Percentiles rank a stretch among this genome's conserved stretches.
Conservation (phyloP, 2,797 vertebrate genomes). For the Rhabdophis nuchalis region DNA sequence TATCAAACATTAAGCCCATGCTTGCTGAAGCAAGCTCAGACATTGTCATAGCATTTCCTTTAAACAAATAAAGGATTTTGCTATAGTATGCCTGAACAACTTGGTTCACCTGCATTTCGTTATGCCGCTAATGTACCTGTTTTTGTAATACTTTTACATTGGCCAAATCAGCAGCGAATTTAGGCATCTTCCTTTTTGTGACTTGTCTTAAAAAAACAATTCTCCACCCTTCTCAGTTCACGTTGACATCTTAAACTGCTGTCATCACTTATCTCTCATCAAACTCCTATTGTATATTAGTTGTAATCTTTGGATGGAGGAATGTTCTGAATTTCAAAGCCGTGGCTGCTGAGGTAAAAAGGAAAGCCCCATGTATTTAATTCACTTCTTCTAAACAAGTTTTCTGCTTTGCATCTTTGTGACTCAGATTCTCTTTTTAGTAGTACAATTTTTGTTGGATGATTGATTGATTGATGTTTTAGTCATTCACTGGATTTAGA, state of each 20-base stretch:
- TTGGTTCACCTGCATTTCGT: slow-evolving; percentile 40
- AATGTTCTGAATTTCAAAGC: slow-evolving; percentile 44
- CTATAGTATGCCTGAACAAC: slow-evolving; percentile 17
- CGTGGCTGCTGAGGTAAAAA: slow-evolving; percentile 21
- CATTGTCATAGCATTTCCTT: slow-evolving; percentile 57
- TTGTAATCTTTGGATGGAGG: slow-evolving; percentile 42
- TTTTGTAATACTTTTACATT: slow-evolving; percentile 50
- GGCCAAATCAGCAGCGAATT: slow-evolving; percentile 23
- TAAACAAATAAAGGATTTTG: slow-evolving; percentile 59
- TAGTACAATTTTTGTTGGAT: background rate
- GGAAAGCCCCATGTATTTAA: background rate
- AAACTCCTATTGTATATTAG: slow-evolving; percentile 21
- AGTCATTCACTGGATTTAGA: background rate
- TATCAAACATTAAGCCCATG: slow-evolving; percentile 22
- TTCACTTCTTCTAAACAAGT: slow-evolving; percentile 3
- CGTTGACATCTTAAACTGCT: slow-evolving; percentile 48
- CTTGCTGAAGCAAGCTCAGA: slow-evolving; percentile 65
- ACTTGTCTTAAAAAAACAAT: slow-evolving; percentile 51
- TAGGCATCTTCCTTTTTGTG: slow-evolving; percentile 35
- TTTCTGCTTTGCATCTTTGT: background rate
- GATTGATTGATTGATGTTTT: background rate
- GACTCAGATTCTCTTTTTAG: background rate
- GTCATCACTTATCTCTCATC: slow-evolving; percentile 59
- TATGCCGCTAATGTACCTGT: slow-evolving; percentile 20
- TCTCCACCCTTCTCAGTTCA: slow-evolving; percentile 58